Base-by-base conservation (phyloP, 2,888 invertebrate genomes). In the Azorinus chamasolen region DNA sequence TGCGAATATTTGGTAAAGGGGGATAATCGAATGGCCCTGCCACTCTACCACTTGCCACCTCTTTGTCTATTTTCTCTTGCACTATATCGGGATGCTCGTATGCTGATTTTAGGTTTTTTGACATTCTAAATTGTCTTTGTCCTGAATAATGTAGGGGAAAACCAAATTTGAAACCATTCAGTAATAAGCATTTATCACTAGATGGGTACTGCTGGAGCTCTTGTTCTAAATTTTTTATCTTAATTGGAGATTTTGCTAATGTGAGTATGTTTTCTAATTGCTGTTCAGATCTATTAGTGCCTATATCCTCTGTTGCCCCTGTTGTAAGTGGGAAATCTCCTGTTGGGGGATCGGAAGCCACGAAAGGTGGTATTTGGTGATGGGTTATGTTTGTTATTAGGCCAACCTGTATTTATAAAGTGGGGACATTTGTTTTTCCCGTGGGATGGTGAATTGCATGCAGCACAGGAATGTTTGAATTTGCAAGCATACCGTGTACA, bases 111-210 rank as follows among this genome's bases (percentile, higher is more conserved):
- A 58, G 43, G 18, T 58, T 58, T 10, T 58, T 43, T 4, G 43
- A 41, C 10, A 43, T 43, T 14, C 25, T 24, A 3, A 6, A 14
- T 16, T 24, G 2, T 14, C 20, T 8, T 12, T 24, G 54, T 20
- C 54, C 27, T 27, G 24, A 10, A 37, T 32, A 54, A 14, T 20
- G 22, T 18, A 57, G 32, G 20, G 41, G 32, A 4, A 57, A 39
- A 6, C 57, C 57, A 24, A 22, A 39, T 57, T 39, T 39, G 18
- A 57, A 57, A 16, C 57, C 57, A 43, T 43, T 57, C 57, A 57
- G 8, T 10, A 8, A 5, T 20, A 20, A 22, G 10, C 39, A 37
- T 57, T 37, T 41, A n/a, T 14, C 3, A 12, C 5, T 37, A 32
- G 37, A 37, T 20, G 57, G 57, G 41, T 57, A 57, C 5, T 14